Conservation (phyloP, 2,797 vertebrate genomes). For the Capromys pilorides region DNA sequence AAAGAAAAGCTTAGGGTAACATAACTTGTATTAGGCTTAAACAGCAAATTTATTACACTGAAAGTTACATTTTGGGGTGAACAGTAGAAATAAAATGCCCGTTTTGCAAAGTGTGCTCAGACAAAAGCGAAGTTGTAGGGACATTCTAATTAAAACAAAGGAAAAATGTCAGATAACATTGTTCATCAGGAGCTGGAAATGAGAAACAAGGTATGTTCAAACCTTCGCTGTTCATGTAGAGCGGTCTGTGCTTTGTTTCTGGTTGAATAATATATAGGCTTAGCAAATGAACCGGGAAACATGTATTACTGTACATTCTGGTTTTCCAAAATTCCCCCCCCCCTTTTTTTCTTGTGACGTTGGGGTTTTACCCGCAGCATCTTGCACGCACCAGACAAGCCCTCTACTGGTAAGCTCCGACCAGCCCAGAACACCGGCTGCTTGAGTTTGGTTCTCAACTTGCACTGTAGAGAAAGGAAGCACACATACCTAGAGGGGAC, state of each 20-base stretch:
- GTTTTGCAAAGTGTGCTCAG: neutral
- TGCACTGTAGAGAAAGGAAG: neutral
- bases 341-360: neutral
- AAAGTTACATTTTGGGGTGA: neutral
- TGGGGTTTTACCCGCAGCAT: neutral
- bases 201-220: neutral
- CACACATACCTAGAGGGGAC: neutral
- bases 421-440: neutral
- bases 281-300: neutral
- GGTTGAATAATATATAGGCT: neutral
- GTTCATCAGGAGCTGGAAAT: neutral
- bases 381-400: neutral
- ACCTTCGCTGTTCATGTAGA: neutral
- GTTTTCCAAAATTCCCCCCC: neutral
- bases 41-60: neutral
- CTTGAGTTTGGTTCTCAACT: neutral
- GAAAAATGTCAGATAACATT: neutral
- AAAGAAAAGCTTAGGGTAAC: neutral
- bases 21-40: neutral
- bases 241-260: neutral
- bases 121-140: neutral
- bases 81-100: neutral
- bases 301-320: neutral
- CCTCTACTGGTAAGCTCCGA: neutral
- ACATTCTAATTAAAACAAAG: neutral